Evolutionary conservation across 1,140 invertebrate species (phyloP).

Genomic region (Hormaphis cornu): DNA sequence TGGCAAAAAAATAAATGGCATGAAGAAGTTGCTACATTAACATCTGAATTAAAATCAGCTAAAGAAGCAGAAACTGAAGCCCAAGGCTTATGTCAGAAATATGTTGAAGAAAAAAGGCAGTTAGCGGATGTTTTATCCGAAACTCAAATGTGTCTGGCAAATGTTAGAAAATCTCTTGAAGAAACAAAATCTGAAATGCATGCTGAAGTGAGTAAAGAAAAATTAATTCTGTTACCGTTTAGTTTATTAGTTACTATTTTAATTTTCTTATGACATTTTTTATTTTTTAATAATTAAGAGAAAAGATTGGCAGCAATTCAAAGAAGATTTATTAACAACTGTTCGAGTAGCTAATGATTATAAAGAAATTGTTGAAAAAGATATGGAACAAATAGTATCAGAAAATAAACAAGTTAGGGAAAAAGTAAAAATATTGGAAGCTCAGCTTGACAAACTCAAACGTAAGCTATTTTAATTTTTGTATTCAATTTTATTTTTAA

Average conservation of each 20-base stretch:
- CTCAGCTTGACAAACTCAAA: slow-evolving; percentile 69
- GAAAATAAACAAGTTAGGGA: slow-evolving; percentile 77
- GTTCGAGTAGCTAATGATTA: slow-evolving; percentile 92
- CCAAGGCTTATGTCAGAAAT: slow-evolving; percentile 60
- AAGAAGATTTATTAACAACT: slow-evolving; percentile 81
- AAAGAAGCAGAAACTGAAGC: slow-evolving; percentile 59
- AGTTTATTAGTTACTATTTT: neutral
- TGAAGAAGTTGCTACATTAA: slow-evolving; percentile 58
- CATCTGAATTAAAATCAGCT: slow-evolving; percentile 59
- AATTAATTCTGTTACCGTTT: neutral
- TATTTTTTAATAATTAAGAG: slow-evolving; percentile 41
- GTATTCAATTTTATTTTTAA: neutral
- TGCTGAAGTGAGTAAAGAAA: slow-evolving; percentile 45
- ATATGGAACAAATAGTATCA: slow-evolving; percentile 66
- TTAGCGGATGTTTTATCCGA: slow-evolving; percentile 56
- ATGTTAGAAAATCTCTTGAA: slow-evolving; percentile 50
- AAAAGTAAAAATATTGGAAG: slow-evolving; percentile 60
- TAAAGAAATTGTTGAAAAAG: slow-evolving; percentile 74
- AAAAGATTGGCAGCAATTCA: slow-evolving; percentile 87
- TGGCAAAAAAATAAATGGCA: slow-evolving; percentile 62
- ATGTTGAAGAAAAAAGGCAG: slow-evolving; percentile 66
- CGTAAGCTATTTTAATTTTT: slow-evolving; percentile 48
- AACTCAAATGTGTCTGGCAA: slow-evolving; percentile 54
- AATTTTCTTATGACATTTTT: neutral
- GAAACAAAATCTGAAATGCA: slow-evolving; percentile 51